phyloP scores from a whole-genome alignment of 2,113 vertebrate species.

The Felis chaus region DNA sequence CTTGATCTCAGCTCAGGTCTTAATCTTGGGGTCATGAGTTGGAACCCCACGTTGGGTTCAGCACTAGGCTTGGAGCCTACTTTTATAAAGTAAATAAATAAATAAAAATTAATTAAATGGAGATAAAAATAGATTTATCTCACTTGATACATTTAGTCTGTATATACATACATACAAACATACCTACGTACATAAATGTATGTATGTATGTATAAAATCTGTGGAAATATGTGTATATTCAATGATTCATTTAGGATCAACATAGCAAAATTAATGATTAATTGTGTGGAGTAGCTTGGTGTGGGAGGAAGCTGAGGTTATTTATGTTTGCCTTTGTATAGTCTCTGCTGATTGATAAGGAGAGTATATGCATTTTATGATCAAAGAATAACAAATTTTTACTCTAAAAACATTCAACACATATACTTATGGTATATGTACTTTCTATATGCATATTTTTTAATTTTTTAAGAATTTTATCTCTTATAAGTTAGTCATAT shows the following conservation, averaged over 20 bases:
- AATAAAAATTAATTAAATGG: too few species aligned
- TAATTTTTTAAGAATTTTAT: neutral
- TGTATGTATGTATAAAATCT: neutral
- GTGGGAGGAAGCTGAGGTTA: neutral
- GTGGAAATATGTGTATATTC: neutral
- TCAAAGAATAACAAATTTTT: conserved; percentile 42
- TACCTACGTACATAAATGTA: neutral
- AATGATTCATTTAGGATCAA: neutral
- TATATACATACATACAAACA: neutral
- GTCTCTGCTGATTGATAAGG: neutral
- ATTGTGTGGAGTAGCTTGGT: neutral
- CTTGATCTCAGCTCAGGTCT: too few species aligned
- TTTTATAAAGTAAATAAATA: too few species aligned
- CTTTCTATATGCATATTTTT: neutral
- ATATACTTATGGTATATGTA: neutral
- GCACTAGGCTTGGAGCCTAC: too few species aligned
- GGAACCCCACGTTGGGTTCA: too few species aligned
- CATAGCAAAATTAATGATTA: neutral
- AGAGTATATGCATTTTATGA: neutral
- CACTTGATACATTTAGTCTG: neutral
- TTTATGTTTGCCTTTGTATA: conserved; percentile 24
- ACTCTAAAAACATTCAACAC: neutral
- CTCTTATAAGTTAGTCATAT: conserved; percentile 5
- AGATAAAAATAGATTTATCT: neutral
- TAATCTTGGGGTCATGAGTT: too few species aligned